Conservation (phyloP, 2,113 vertebrate species). For the Gobius niger region DNA sequence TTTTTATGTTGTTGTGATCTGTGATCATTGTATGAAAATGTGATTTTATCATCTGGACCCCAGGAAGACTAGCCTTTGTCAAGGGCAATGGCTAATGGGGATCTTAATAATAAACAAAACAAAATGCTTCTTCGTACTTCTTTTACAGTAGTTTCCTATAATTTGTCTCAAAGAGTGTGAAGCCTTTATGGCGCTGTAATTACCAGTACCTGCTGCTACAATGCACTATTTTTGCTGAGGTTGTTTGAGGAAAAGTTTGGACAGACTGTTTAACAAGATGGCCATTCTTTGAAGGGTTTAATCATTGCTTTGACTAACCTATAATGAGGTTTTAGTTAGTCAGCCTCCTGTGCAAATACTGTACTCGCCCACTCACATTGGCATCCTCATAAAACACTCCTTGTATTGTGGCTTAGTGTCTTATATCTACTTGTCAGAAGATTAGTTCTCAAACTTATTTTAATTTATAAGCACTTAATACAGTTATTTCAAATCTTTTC, state of each 20-base stretch:
- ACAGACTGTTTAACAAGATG: neutral
- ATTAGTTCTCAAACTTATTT: neutral
- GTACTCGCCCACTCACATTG: neutral
- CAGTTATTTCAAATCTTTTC: no score
- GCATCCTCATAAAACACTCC: neutral
- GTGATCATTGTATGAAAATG: neutral
- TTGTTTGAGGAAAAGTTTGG: neutral
- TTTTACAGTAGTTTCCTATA: constrained; percentile 10
- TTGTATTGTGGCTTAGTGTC: neutral
- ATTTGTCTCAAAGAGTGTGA: constrained; percentile 6
- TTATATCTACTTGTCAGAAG: no score
- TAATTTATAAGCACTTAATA: neutral
- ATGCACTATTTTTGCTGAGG: neutral
- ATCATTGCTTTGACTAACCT: constrained; percentile 35
- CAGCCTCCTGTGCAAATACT: neutral
- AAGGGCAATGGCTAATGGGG: no score
- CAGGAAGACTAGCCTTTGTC: no score
- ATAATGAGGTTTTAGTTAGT: neutral
- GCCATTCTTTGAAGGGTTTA: constrained; percentile 17
- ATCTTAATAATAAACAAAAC: no score
- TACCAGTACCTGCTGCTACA: constrained; percentile 1
- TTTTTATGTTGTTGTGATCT: no score
- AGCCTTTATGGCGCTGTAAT: constrained; percentile 2
- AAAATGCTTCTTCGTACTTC: no score
- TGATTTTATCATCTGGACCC: no score